phyloP scores from a whole-genome alignment of 2,113 vertebrate genomes.

The Alouatta palliata region DNA sequence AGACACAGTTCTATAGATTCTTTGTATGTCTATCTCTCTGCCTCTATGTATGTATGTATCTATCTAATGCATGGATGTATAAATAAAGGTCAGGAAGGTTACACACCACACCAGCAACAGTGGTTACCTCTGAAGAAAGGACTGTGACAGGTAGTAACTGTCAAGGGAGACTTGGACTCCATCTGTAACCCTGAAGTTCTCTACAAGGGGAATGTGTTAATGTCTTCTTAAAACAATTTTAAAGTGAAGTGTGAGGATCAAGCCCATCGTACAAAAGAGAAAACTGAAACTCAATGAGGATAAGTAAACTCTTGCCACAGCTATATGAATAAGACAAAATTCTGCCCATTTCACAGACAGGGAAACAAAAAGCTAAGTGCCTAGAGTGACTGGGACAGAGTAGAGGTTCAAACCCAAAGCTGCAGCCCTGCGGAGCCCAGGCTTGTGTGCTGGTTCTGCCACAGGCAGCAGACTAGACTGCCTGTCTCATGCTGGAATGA shows the following conservation, averaged over 20 bases:
- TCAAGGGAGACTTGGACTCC: neutral
- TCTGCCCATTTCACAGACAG: neutral
- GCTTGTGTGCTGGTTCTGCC: accelerated
- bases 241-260: neutral
- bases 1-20: neutral
- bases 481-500: neutral
- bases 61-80: no score
- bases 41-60: no score
- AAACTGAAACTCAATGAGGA: neutral
- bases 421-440: neutral
- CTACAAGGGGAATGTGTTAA: neutral
- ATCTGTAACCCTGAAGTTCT: neutral
- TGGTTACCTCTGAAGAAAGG: neutral
- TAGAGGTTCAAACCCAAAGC: neutral
- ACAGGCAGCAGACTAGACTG: no score
- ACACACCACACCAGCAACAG: no score
- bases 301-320: neutral
- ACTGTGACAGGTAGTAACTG: neutral
- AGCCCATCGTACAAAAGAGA: neutral
- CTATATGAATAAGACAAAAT: neutral
- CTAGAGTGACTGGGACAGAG: neutral
- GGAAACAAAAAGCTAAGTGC: neutral
- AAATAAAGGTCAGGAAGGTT: neutral
- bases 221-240: neutral
- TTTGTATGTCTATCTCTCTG: neutral